A percentile compares a stretch with the other conserved stretches of the same genome.
Conservation (phyloP, 2,113 vertebrate genomes). For the Polypterus bichir region DNA sequence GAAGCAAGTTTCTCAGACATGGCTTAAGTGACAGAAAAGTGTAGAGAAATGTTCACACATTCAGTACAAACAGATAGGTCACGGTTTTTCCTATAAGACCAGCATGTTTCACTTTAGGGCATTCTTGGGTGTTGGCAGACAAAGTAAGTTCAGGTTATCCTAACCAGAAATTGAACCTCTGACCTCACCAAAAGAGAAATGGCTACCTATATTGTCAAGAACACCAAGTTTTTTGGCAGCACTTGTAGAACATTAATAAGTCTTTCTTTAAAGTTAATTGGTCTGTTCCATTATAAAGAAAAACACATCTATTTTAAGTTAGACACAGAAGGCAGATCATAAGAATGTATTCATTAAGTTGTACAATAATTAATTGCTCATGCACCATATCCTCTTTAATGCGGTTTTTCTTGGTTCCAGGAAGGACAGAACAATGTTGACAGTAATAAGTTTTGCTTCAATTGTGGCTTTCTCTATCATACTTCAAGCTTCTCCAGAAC, state of each 20-base stretch:
- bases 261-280: background rate
- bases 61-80: too few relatives aligned
- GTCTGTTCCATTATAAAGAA: background rate
- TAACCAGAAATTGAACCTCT: background rate
- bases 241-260: background rate
- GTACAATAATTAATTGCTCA: background rate
- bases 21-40: too few relatives aligned
- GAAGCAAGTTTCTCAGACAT: too few relatives aligned
- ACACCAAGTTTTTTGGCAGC: background rate
- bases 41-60: too few relatives aligned
- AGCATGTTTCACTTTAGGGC: background rate
- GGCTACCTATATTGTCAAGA: background rate
- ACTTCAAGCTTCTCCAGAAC: slow-evolving; percentile 10
- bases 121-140: background rate
- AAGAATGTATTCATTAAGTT: slow-evolving; percentile 2
- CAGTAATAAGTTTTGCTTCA: background rate
- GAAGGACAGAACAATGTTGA: slow-evolving; percentile 8
- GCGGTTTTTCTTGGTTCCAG: slow-evolving; percentile 6
- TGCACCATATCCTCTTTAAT: slow-evolving; percentile 7
- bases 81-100: too few relatives aligned
- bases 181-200: background rate
- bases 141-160: background rate
- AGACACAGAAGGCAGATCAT: slow-evolving; percentile 1
- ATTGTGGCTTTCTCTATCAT: slow-evolving; percentile 11
- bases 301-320: background rate